Conservation (phyloP, 1,140 invertebrate genomes). For the Drosophila rufa region DNA sequence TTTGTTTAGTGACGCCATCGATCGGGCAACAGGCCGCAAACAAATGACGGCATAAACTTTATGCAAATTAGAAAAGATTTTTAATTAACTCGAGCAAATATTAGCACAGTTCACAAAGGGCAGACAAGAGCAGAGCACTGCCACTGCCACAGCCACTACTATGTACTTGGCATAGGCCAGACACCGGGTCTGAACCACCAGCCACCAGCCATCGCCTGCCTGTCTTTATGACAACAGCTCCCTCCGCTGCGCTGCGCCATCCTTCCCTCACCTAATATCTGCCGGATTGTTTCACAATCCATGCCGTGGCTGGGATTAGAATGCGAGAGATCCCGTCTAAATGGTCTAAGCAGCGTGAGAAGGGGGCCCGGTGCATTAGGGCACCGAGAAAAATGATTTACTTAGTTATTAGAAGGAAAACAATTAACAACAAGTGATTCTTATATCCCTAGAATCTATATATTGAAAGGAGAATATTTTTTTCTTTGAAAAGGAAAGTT, state of each 20-base stretch:
- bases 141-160: not conserved
- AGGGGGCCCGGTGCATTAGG: not conserved
- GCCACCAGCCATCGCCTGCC: not conserved
- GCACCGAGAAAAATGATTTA: slow-evolving; percentile 9
- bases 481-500: no score
- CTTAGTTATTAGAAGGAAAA: not conserved
- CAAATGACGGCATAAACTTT: slow-evolving; percentile 75
- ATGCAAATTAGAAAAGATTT: slow-evolving; percentile 83
- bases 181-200: not conserved
- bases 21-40: slow-evolving; percentile 41
- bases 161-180: slow-evolving; percentile 25
- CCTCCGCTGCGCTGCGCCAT: not conserved
- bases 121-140: slow-evolving; percentile 19
- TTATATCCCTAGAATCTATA: no score
- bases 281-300: slow-evolving; percentile 28
- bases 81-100: slow-evolving; percentile 80
- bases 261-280: slow-evolving; percentile 11
- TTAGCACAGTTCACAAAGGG: slow-evolving; percentile 63
- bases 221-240: not conserved
- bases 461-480: no score
- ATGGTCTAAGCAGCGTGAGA: slow-evolving; percentile 5
- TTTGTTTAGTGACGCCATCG: slow-evolving; percentile 32
- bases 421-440: no score
- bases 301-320: slow-evolving; percentile 33
- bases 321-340: slow-evolving; percentile 12